Percentiles rank a stretch among this genome's conserved stretches.
phyloP scores from a whole-genome alignment of 2,113 vertebrate genomes.

The Pica pica region DNA sequence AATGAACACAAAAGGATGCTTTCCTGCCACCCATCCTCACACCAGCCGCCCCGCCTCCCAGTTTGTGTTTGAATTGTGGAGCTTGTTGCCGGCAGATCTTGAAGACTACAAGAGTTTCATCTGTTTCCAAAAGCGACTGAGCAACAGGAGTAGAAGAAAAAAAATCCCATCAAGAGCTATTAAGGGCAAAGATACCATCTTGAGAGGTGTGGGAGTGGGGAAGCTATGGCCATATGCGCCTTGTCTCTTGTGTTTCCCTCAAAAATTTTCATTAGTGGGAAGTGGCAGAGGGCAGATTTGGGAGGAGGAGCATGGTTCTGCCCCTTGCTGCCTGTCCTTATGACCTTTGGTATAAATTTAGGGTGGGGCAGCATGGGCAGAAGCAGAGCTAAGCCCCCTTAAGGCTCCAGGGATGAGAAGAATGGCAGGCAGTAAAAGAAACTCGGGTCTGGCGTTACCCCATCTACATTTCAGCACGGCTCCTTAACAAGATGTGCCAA shows the following conservation, averaged over 20 bases:
- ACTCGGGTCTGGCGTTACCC: neutral
- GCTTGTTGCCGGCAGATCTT: neutral
- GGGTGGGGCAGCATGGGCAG: neutral
- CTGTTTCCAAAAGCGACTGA: neutral
- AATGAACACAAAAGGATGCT: neutral
- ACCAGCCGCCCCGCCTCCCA: rapidly evolving
- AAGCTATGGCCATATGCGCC: neutral
- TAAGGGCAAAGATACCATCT: neutral
- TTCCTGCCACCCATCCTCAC: neutral
- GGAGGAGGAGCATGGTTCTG: neutral
- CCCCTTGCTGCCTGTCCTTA: rapidly evolving
- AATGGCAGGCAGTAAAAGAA: neutral
- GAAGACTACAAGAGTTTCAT: neutral
- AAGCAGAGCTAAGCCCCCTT: neutral
- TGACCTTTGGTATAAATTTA: neutral
- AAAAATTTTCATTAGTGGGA: neutral
- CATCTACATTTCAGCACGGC: neutral
- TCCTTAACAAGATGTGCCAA: neutral
- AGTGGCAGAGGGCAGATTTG: neutral
- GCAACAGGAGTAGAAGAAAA: neutral
- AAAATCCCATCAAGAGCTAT: neutral
- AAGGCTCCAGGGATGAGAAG: neutral
- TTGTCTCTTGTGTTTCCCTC: neutral
- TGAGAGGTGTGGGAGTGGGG: neutral
- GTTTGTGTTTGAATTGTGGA: neutral